Evolutionary conservation across 2,888 invertebrate genomes (phyloP), one percentile per base, ranked within the genome.

Genomic region (Chymomyza fuscimana): DNA sequence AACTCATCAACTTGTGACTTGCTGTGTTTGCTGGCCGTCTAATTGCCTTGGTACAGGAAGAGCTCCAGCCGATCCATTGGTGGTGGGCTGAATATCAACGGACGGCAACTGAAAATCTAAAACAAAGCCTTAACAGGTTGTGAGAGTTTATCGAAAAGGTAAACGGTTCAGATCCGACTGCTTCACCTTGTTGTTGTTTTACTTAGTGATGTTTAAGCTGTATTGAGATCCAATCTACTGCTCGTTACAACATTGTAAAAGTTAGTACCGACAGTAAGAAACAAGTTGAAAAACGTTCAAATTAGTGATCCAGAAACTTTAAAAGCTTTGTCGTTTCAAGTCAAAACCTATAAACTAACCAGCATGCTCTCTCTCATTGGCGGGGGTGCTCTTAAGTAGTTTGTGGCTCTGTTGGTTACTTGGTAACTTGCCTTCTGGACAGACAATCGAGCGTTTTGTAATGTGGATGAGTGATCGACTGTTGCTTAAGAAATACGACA

Each of bases 301-400:
- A 89, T 82, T 88, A 67, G 82, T 77, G 89, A 89, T 88, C 89
- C 86, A 88, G 89, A 88, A 87, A 59, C 51, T 69, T 73, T 73
- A 72, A 54, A 54, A 19, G n/a, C 19, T 54, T 54, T 54, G 19
- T 81, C 72, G 65, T 52, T 59, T 46, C 63, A 56, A 63, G 63
- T 29, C 63, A 58, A 69, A 61, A 12, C 40, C 65, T 36, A 22
- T 16, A 19, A 63, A 63, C 60, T 63, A 54, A 54, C 16, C 54
- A 19, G 58, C 22, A 58, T 68, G 75, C 69, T 69, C 79, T 32
- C 32, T 32, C 5, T 4, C 32, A 5, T 32, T 70, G 83, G 40
- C 68, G 87, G 86, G 81, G 82, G 86, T 82, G 86, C 19, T 58
- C 22, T 46, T 12, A 46, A 7, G 5, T 15, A 22, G n/a, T n/a